Evolutionary conservation across 92 coral and sea anemone genomes (phyloP).

Genomic region (Actinernus sp.): DNA sequence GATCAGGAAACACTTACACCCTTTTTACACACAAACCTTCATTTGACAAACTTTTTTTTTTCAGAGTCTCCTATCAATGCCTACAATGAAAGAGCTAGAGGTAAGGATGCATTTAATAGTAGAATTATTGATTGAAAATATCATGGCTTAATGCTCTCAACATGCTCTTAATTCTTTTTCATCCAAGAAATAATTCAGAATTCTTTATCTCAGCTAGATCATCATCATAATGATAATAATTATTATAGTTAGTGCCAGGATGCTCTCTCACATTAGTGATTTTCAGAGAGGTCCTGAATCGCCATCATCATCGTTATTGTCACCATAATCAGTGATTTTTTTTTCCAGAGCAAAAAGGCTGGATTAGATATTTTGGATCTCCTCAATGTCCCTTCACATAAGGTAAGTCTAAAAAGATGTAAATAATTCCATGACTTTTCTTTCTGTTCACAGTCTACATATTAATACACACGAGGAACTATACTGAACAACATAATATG

Average conservation of each 20-base stretch:
- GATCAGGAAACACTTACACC: too few relatives aligned
- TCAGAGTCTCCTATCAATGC: slow-evolving; percentile 89
- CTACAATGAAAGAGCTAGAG: slow-evolving; percentile 92
- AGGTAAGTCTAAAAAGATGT: slow-evolving; percentile 55
- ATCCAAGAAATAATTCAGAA: too few relatives aligned
- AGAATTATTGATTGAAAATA: not conserved
- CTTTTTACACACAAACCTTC: too few relatives aligned
- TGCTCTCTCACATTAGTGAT: too few relatives aligned
- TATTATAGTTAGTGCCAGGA: too few relatives aligned
- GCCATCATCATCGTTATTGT: too few relatives aligned
- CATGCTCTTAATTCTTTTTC: not conserved
- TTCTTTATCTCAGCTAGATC: too few relatives aligned
- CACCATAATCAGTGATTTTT: too few relatives aligned
- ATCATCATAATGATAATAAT: too few relatives aligned
- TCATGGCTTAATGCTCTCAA: not conserved
- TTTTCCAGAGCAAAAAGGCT: slow-evolving; percentile 88
- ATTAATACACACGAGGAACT: too few relatives aligned
- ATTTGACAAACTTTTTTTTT: too few relatives aligned
- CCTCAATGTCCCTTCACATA: slow-evolving; percentile 91
- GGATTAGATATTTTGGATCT: slow-evolving; percentile 95
- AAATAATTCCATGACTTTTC: not conserved
- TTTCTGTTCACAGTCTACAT: not conserved
- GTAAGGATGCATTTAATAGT: slow-evolving; percentile 34
- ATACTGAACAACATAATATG: not conserved
- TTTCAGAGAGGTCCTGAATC: too few relatives aligned